phyloP scores from a whole-genome alignment of 2,797 vertebrate species.

The Botia kubotai region DNA sequence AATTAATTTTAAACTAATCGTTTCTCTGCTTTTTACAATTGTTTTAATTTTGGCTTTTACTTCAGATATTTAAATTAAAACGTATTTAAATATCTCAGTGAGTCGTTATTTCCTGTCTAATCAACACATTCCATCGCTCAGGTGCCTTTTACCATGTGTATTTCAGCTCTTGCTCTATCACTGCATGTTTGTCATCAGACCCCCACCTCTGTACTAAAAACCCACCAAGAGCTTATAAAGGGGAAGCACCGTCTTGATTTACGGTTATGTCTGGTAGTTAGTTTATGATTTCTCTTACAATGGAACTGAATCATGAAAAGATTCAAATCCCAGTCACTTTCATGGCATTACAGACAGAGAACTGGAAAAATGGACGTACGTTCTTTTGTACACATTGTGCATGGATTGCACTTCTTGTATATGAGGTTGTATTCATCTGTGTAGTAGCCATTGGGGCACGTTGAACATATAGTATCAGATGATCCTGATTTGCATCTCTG shows the following conservation, averaged over 20 bases:
- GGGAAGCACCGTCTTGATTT: conserved; percentile 29
- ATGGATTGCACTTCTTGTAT: conserved; percentile 59
- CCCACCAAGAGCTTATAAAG: conserved; percentile 47
- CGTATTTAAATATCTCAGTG: conserved; percentile 13
- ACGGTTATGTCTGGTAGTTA: conserved; percentile 45
- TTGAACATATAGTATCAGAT: rapidly evolving
- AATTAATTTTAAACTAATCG: too few relatives aligned
- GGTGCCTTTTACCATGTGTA: conserved; percentile 5
- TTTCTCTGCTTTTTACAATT: not conserved
- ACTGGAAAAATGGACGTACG: conserved; percentile 53
- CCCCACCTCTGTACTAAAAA: conserved; percentile 32
- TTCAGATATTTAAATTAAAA: not conserved
- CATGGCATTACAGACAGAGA: not conserved
- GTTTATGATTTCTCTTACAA: conserved; percentile 45
- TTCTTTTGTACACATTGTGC: conserved; percentile 59
- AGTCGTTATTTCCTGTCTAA: conserved; percentile 12
- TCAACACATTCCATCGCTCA: not conserved
- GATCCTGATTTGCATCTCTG: rapidly evolving
- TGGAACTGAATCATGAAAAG: conserved; percentile 38
- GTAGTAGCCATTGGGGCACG: conserved; percentile 22
- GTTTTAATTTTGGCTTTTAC: not conserved
- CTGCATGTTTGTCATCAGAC: conserved; percentile 41
- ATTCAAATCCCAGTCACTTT: conserved; percentile 10
- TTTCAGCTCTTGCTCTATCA: conserved; percentile 1
- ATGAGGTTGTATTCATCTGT: not conserved